Percentiles rank a stretch among this genome's conserved stretches.
These are phyloP conservation scores for Philereme vetulata DNA, from an alignment of 2,888 invertebrate species.

Conservation along the genomic window DNA sequence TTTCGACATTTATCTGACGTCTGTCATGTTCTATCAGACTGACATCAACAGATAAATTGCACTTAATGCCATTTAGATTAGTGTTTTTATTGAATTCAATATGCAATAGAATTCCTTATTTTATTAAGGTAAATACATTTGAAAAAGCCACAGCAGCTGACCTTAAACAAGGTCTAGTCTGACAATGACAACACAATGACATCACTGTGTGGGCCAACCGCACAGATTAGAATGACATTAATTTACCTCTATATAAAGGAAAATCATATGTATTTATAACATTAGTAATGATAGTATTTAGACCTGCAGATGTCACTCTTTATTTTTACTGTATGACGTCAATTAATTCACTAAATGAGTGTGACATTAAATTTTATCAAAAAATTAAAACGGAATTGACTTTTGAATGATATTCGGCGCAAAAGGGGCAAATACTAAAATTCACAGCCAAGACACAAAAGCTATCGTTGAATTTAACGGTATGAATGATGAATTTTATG, in stretches of 20 bases:
- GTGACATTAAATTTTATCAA: background rate
- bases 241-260: slow-evolving; percentile 16
- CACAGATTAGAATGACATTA: slow-evolving; percentile 27
- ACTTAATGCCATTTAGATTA: background rate
- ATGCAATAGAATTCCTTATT: slow-evolving; percentile 8
- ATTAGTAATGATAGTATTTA: background rate
- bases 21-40: background rate
- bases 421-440: too few relatives aligned
- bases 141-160: slow-evolving; percentile 32
- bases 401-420: too few relatives aligned
- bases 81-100: slow-evolving; percentile 3
- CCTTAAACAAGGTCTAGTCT: slow-evolving; percentile 43
- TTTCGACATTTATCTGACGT: background rate
- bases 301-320: background rate
- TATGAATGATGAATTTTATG: too few relatives aligned
- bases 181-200: slow-evolving; percentile 44
- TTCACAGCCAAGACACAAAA: too few relatives aligned
- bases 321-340: background rate
- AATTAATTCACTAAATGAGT: background rate
- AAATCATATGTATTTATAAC: slow-evolving; percentile 5
- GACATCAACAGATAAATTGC: background rate
- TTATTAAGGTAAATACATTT: slow-evolving; percentile 28
- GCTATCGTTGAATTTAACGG: background rate
- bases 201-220: slow-evolving; percentile 40
- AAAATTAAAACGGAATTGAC: too few relatives aligned